These are phyloP conservation scores for Zaprionus africanus DNA, from an alignment of 1,140 invertebrate genomes.

Conservation along the genomic window DNA sequence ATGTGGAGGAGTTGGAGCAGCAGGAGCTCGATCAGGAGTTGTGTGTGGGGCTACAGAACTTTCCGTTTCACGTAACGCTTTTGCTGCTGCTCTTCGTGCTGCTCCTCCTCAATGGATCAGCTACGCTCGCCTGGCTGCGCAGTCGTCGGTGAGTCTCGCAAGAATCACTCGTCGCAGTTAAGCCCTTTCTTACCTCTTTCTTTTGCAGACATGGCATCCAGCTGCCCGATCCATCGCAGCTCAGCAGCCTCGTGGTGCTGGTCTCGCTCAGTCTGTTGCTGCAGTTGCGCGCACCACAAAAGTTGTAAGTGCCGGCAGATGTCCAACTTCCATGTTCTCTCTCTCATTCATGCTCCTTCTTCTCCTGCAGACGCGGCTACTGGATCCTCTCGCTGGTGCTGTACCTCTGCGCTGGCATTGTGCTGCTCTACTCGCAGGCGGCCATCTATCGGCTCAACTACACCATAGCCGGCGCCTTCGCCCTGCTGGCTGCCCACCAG, in stretches of 20 bases:
- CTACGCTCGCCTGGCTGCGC: constrained; percentile 87
- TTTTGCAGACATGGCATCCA: constrained; percentile 47
- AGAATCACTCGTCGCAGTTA: neutral
- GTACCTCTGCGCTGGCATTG: constrained; percentile 85
- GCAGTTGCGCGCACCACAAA: constrained; percentile 71
- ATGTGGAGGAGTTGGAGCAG: neutral
- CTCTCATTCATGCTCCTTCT: neutral
- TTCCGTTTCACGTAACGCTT: constrained; percentile 87
- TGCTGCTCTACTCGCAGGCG: constrained; percentile 86
- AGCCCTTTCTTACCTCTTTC: neutral
- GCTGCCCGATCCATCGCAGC: constrained; percentile 67
- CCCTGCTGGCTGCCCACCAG: constrained; percentile 86
- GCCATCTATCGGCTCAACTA: constrained; percentile 86
- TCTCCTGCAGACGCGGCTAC: constrained; percentile 85
- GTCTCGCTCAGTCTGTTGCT: constrained; percentile 62
- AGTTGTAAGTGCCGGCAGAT: constrained; percentile 64
- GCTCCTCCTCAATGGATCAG: constrained; percentile 86
- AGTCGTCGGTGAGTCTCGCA: constrained; percentile 86
- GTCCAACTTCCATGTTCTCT: no score
- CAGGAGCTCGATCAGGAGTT: constrained; percentile 21
- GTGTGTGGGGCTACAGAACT: constrained; percentile 67
- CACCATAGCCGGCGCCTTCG: constrained; percentile 85
- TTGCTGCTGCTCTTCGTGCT: constrained; percentile 86
- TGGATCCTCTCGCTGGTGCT: constrained; percentile 84
- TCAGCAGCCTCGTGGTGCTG: constrained; percentile 54